Evolutionary conservation across 2,113 vertebrate genomes (phyloP), one percentile per base, ranked within the genome.

Genomic region (Thalassarche chlororhynchos): DNA sequence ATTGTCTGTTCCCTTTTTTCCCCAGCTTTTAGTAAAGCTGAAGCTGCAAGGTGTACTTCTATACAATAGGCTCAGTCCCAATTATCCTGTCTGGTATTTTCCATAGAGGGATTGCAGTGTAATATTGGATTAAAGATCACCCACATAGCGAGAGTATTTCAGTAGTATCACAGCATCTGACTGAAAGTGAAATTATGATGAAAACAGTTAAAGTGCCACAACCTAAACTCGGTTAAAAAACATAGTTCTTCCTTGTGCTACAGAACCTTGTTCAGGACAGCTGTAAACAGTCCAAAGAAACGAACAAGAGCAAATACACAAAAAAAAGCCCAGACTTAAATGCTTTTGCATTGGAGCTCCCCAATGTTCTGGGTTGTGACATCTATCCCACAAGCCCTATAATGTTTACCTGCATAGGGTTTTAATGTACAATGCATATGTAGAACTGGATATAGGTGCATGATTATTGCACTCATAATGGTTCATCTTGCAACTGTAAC

Each of bases 281-380:
- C 47, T 84, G 14, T 55, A 42, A 81, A 38, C 7, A 51, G 32
- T 26, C 4, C 12, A 58, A 89, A 96, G 29, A 69, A 74, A 60
- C 26, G 4, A 71, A 32, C 7, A 54, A 34, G 14, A 86, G 40
- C 16, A 89, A 88, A 80, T n/a, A 58, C 12, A 38, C 12, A 58
- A 31, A 86, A 62, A 5, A 8, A 0, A 0, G 3, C 6, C 9
- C 14, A 40, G 17, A 21, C 6, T 42, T 60, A 55, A 81, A 54
- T 68, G 17, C 25, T 25, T 81, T 60, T 52, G 12, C 40, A 60
- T 25, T 47, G 38, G 60, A 68, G 19, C 32, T 47, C 34, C 11
- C 14, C 6, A 12, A 9, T 7, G 0, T 61, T 88, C 17, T 38
- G 10, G 3, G 2, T 69, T 88, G 17, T 62, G 52, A 23, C 17